phyloP scores from a whole-genome alignment of 2,888 invertebrate genomes.

The Iselma pallidipennis region DNA sequence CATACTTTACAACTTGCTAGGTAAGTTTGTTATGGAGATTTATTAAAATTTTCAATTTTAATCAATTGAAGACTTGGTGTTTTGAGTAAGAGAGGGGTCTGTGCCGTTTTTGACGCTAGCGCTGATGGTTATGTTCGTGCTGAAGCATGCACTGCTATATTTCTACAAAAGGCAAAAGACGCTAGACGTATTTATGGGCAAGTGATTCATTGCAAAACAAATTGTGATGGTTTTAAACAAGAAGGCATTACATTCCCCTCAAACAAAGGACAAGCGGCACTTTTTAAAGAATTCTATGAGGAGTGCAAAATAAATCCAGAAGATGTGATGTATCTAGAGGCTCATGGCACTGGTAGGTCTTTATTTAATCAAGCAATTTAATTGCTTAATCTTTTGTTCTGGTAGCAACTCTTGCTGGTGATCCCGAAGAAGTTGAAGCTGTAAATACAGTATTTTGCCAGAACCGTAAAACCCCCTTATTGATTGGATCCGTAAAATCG shows the following conservation, averaged over 20 bases:
- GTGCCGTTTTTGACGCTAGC: slow-evolving; percentile 87
- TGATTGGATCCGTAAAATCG: slow-evolving; percentile 89
- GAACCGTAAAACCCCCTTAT: slow-evolving; percentile 70
- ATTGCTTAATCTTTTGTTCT: too few relatives aligned
- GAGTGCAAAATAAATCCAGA: slow-evolving; percentile 59
- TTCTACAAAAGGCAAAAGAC: slow-evolving; percentile 67
- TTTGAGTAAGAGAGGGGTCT: not conserved
- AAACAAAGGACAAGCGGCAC: too few relatives aligned
- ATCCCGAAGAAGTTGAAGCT: slow-evolving; percentile 80
- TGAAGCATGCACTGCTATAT: slow-evolving; percentile 72
- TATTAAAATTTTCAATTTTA: not conserved
- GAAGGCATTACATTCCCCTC: too few relatives aligned
- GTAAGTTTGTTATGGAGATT: slow-evolving; percentile 46
- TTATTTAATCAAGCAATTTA: too few relatives aligned
- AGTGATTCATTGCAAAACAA: slow-evolving; percentile 49
- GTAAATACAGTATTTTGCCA: slow-evolving; percentile 78
- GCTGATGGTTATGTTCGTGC: slow-evolving; percentile 81
- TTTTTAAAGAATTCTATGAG: too few relatives aligned
- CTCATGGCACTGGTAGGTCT: not conserved
- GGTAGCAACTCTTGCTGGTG: too few relatives aligned
- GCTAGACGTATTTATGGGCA: slow-evolving; percentile 60
- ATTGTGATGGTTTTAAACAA: slow-evolving; percentile 52
- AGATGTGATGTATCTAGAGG: not conserved
- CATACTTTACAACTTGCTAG: slow-evolving; percentile 82
- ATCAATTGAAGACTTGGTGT: not conserved